Percentiles rank a stretch among this genome's conserved stretches.
Conservation (phyloP, 2,113 vertebrate species). For the Machaerirhynchus nigripectus region DNA sequence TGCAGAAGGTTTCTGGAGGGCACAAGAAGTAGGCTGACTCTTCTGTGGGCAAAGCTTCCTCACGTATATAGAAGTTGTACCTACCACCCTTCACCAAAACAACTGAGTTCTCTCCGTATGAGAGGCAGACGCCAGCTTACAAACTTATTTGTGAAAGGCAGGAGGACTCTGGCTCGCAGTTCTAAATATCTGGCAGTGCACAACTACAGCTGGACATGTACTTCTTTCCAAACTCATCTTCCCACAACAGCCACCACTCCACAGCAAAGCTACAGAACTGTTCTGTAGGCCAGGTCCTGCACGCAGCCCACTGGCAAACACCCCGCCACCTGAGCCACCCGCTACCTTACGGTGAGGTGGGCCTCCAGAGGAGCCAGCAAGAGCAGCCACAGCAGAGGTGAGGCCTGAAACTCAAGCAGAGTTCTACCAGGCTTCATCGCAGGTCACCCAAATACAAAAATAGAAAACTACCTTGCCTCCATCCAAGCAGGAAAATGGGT, state of each 20-base stretch:
- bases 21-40: neutral
- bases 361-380: neutral
- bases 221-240: neutral
- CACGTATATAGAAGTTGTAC: fast-evolving
- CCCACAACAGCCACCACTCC: neutral
- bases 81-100: neutral
- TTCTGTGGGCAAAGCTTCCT: neutral
- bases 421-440: neutral
- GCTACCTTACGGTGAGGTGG: neutral
- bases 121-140: neutral
- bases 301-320: neutral
- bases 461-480: fast-evolving
- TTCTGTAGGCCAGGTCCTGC: neutral
- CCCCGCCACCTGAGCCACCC: neutral
- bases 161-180: neutral
- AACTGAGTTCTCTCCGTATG: neutral
- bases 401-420: neutral
- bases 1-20: neutral
- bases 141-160: neutral
- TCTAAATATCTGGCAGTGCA: neutral
- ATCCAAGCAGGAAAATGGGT: neutral
- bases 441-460: neutral
- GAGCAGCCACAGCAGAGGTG: neutral
- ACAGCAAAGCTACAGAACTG: neutral
- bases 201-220: neutral